Base-by-base conservation (phyloP, 1,140 invertebrate species). In the Drosophila sproati region DNA sequence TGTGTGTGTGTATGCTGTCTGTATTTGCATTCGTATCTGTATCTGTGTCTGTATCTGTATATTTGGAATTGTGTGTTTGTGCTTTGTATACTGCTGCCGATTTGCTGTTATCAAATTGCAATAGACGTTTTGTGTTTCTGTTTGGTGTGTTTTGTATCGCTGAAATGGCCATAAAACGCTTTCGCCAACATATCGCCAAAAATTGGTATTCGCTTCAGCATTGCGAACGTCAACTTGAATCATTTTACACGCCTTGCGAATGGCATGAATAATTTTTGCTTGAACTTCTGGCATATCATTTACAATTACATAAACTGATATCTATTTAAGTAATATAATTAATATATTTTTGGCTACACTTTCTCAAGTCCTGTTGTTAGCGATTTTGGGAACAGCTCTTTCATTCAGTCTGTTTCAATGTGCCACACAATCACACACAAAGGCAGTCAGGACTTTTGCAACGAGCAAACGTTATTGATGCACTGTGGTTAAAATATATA, bases 61-160 rank as follows among this genome's bases (percentile, higher is more conserved):
- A 6, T 60, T 48, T 62, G 71, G 41, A 35, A 59, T 56, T 12
- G 10, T 66, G 47, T 77, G 34, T 61, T 20, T 28, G 43, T 60
- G 43, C 35, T 34, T 60, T 37, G 6, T 43, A 7, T 34, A 34
- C 43, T 60, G 43, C 57, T 45, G 12, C 12, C 57, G 47, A 60
- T 60, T 35, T 48, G 43, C 45, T 64, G 75, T 73, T 89, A 89
- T 89, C 89, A 89, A 89, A 89, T 78, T 85, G 79, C 80, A 81
- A 89, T 88, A 89, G 85, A 88, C 70, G 48, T 88, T 88, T 69
- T 43, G 39, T 43, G 51, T 76, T 51, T 75, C 20, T 20, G 20
- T 20, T 20, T 20, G 20, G 0, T 71, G 76, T 72, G 60, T 35
- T 72, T 56, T 35, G 31, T 3, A 20, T 20, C 20, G 20, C n/a